Percentiles rank a stretch among this genome's conserved stretches.
These are phyloP conservation scores for Dicranocentrus wangi DNA, from an alignment of 2,888 invertebrate species.

Conservation along the genomic window DNA sequence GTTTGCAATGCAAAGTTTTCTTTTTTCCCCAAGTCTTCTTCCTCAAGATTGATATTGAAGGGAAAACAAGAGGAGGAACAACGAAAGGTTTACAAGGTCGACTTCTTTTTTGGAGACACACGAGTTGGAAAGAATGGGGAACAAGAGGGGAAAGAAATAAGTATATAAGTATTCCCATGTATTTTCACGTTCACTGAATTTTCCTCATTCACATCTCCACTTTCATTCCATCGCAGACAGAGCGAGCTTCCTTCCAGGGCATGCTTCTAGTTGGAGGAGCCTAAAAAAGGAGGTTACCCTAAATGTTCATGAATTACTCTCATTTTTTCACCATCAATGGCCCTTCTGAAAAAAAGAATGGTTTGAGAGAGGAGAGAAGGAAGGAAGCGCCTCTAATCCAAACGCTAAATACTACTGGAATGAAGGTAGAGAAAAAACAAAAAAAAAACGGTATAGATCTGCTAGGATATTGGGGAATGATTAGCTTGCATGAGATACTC, in stretches of 20 bases:
- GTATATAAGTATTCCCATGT: neutral
- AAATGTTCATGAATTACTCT: constrained; percentile 1
- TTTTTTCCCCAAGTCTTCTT: neutral
- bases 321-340: constrained; percentile 7
- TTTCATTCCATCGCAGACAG: neutral
- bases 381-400: too few species aligned
- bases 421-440: neutral
- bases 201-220: neutral
- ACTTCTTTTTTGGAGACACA: neutral
- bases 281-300: neutral
- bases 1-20: constrained; percentile 20
- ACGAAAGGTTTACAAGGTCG: constrained; percentile 25
- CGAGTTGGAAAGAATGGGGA: neutral
- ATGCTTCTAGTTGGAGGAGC: too few species aligned
- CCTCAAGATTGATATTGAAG: constrained; percentile 40
- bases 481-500: constrained; percentile 28
- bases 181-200: neutral
- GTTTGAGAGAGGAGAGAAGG: neutral
- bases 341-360: neutral
- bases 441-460: constrained; percentile 16
- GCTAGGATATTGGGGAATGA: constrained; percentile 42
- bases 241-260: too few species aligned
- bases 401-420: too few species aligned
- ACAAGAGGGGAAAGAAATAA: neutral
- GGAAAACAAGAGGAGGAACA: neutral